Conservation (phyloP, 2,797 vertebrate genomes). For the Phylloscopus collybita region DNA sequence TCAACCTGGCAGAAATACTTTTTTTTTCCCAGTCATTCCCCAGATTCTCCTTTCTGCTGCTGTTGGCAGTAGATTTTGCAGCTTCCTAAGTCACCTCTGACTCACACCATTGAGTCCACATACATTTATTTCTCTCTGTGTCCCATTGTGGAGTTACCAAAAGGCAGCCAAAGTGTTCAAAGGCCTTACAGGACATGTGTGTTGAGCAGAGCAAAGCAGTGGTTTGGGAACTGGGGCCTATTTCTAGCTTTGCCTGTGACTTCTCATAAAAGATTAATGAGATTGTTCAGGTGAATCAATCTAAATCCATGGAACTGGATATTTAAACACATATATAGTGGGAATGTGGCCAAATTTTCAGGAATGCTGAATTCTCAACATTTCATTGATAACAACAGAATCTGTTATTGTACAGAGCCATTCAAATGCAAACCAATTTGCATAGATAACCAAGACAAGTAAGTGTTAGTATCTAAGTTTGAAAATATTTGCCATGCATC, state of each 20-base stretch:
- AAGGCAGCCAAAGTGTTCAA: neutral
- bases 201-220: neutral
- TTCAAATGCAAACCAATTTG: neutral
- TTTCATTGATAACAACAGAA: neutral
- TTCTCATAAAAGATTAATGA: neutral
- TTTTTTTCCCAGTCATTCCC: neutral
- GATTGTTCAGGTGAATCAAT: neutral
- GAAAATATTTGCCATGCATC: neutral
- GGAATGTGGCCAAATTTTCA: neutral
- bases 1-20: neutral
- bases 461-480: neutral
- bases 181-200: rapidly evolving
- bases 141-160: neutral
- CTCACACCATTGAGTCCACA: neutral
- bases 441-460: neutral
- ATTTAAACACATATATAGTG: neutral
- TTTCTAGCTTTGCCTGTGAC: neutral
- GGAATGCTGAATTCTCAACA: neutral
- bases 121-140: neutral
- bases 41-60: neutral
- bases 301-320: neutral
- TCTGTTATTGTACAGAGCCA: neutral
- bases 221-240: neutral
- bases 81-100: neutral
- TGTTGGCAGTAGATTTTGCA: neutral